Conservation (phyloP, 2,113 vertebrate genomes). For the Ciconia stormi region DNA sequence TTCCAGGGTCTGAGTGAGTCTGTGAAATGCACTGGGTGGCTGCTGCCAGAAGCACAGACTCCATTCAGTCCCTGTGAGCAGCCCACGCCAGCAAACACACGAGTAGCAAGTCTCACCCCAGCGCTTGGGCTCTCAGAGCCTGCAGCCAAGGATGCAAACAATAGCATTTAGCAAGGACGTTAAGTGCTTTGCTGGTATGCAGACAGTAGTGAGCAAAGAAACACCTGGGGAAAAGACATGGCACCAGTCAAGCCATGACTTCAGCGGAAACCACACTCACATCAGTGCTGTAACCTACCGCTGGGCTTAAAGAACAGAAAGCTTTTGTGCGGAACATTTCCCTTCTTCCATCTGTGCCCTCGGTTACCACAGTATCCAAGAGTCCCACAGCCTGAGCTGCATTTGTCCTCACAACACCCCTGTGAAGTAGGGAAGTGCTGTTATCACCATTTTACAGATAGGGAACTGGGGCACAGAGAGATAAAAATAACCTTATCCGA, state of each 20-base stretch:
- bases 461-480: conserved; percentile 40
- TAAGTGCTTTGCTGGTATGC: background rate
- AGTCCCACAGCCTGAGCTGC: background rate
- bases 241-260: background rate
- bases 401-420: conserved; percentile 36
- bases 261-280: background rate
- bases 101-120: background rate
- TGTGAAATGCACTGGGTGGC: background rate
- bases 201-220: background rate
- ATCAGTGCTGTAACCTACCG: background rate
- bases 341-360: conserved; percentile 2
- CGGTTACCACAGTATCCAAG: background rate
- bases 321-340: background rate
- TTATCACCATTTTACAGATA: conserved; percentile 55
- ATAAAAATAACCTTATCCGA: conserved; percentile 42
- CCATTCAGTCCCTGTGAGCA: background rate
- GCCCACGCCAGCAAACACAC: background rate
- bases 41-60: background rate
- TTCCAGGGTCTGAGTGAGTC: background rate
- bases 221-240: background rate
- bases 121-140: background rate
- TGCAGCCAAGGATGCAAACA: background rate
- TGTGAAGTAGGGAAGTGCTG: conserved; percentile 45
- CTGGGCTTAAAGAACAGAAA: background rate
- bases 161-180: background rate